A percentile compares a stretch with the other conserved stretches of the same genome.
These are phyloP conservation scores for Megamerina dolium DNA, from an alignment of 2,888 invertebrate species.

Conservation along the genomic window DNA sequence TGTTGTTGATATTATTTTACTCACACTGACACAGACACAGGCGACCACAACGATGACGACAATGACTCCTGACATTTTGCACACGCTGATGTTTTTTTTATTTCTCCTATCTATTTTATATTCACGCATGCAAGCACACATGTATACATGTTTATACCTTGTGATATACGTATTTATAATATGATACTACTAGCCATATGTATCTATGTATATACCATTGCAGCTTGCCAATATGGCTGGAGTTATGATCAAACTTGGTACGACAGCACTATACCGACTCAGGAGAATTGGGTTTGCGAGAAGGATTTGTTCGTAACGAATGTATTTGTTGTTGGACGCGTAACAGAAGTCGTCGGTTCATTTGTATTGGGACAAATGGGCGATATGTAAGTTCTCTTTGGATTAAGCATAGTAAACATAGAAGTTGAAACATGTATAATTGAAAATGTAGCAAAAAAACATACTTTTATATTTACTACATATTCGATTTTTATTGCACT, in stretches of 20 bases:
- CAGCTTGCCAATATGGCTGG: constrained; percentile 54
- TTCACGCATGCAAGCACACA: not conserved
- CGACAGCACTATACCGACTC: constrained; percentile 50
- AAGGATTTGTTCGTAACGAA: constrained; percentile 53
- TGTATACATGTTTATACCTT: not conserved
- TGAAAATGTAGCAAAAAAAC: no score
- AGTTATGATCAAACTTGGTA: constrained; percentile 55
- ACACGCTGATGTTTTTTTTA: not conserved
- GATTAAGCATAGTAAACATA: not conserved
- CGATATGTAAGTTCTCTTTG: constrained; percentile 51
- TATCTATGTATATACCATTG: not conserved
- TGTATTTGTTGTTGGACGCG: constrained; percentile 52
- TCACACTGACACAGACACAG: not conserved
- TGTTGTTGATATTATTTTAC: not conserved
- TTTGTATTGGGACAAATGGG: constrained; percentile 55
- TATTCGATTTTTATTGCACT: not conserved
- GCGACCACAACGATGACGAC: no score
- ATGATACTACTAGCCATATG: no score
- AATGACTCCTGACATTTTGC: no score
- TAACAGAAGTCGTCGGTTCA: constrained; percentile 55
- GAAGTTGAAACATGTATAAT: constrained; percentile 17
- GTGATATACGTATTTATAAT: no score
- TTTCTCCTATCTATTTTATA: not conserved
- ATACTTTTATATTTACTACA: constrained; percentile 13
- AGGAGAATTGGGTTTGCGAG: constrained; percentile 56